phyloP scores from a whole-genome alignment of 2,888 invertebrate species.

The Tridacna crocea region DNA sequence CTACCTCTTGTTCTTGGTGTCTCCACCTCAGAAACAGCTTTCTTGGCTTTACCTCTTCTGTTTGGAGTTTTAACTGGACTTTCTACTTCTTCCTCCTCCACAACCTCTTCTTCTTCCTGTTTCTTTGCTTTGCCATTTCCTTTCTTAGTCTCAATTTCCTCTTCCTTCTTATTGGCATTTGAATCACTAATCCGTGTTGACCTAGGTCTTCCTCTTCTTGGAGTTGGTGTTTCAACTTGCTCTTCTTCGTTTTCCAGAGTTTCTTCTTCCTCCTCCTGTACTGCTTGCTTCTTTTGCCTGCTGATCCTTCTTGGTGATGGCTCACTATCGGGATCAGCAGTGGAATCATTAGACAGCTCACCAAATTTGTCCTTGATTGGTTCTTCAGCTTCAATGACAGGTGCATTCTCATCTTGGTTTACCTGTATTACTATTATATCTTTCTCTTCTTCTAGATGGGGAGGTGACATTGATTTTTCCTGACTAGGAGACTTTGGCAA shows the following conservation, averaged over 20 bases:
- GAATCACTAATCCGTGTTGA: conserved; percentile 35
- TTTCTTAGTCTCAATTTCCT: conserved; percentile 34
- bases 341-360: conserved; percentile 12
- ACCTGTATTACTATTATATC: conserved; percentile 33
- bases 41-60: conserved; percentile 31
- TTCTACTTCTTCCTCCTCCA: conserved; percentile 50
- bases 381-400: conserved; percentile 52
- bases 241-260: conserved; percentile 20
- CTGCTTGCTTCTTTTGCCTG: conserved; percentile 36
- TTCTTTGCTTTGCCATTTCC: conserved; percentile 24
- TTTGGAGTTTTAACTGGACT: conserved; percentile 36
- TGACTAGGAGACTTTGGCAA: conserved; percentile 29
- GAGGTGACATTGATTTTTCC: conserved; percentile 59
- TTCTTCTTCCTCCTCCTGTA: conserved; percentile 27
- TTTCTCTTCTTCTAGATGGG: conserved; percentile 57
- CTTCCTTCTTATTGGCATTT: conserved; percentile 41
- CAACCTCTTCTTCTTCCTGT: conserved; percentile 35
- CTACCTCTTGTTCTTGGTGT: conserved; percentile 33
- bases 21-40: conserved; percentile 41
- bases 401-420: conserved; percentile 43
- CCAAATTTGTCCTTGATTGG: conserved; percentile 21
- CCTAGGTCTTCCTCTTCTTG: conserved; percentile 61
- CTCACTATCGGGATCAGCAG: conserved; percentile 30
- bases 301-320: conserved; percentile 50
- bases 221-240: conserved; percentile 48